phyloP scores from a whole-genome alignment of 2,113 vertebrate genomes.

The Sturnira hondurensis region DNA sequence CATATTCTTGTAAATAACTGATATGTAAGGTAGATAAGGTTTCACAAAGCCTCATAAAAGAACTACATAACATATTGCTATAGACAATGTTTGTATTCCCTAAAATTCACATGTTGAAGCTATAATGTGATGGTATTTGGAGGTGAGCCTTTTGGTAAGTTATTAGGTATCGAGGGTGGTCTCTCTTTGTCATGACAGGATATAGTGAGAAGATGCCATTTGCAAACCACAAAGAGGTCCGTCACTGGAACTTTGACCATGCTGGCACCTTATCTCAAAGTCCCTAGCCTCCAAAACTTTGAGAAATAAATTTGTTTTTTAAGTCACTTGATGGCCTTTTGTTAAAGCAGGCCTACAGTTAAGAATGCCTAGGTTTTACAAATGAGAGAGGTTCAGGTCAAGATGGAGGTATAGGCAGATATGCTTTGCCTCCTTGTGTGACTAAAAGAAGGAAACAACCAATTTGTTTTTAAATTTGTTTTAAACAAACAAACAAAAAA shows the following conservation, averaged over 20 bases:
- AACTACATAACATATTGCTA: not conserved
- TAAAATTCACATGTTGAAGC: not conserved
- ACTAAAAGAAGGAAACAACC: too few species aligned
- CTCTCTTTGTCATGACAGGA: not conserved
- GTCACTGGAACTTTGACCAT: not conserved
- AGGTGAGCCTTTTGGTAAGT: not conserved
- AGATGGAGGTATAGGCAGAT: too few species aligned
- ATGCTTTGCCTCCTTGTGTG: too few species aligned
- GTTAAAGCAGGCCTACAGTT: not conserved
- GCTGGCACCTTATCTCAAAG: not conserved
- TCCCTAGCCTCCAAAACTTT: not conserved
- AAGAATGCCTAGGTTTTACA: not conserved
- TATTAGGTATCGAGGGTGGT: not conserved
- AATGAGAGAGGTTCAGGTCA: not conserved
- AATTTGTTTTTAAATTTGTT: too few species aligned
- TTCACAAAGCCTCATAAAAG: not conserved
- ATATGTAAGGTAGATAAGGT: not conserved
- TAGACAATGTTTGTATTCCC: not conserved
- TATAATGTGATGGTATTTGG: not conserved
- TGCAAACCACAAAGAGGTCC: not conserved
- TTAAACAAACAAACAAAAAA: too few species aligned
- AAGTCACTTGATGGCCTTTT: not conserved
- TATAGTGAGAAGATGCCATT: not conserved
- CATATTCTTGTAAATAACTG: not conserved
- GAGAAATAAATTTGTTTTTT: not conserved